Conservation (phyloP, 2,113 vertebrate species). For the Heptranchias perlo region DNA sequence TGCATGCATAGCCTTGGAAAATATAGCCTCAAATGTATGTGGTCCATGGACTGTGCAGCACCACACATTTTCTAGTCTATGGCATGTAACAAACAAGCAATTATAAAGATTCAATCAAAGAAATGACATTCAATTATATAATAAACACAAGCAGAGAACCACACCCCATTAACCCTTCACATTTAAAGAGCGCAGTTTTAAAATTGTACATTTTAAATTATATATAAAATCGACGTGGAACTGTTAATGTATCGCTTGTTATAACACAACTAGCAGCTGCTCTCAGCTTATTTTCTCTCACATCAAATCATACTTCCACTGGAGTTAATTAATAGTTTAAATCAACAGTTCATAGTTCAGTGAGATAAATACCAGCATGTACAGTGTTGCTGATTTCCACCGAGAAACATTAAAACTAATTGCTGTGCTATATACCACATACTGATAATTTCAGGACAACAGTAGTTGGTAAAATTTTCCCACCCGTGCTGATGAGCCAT, state of each 20-base stretch:
- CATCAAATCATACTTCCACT: conserved; percentile 29
- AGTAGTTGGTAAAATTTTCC: background rate
- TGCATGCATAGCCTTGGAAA: background rate
- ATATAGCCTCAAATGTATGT: background rate
- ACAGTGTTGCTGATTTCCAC: background rate
- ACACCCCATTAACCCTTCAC: background rate
- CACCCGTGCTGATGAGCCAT: background rate
- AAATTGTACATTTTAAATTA: background rate
- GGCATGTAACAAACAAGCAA: background rate
- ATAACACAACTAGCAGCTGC: conserved; percentile 3
- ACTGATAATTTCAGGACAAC: conserved; percentile 28
- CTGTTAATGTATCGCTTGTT: background rate
- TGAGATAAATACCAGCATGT: conserved; percentile 26
- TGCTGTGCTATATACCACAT: conserved; percentile 8
- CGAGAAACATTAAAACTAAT: conserved; percentile 1
- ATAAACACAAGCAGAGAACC: background rate
- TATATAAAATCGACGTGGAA: background rate
- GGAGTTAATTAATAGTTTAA: conserved; percentile 34
- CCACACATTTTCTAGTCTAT: background rate
- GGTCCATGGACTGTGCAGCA: background rate
- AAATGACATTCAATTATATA: background rate
- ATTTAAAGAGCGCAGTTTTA: background rate
- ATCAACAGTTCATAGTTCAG: conserved; percentile 33
- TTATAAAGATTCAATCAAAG: background rate
- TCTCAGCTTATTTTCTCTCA: background rate